Percentiles rank a stretch among this genome's conserved stretches.
Conservation (phyloP, 2,797 vertebrate species). For the Prunella strophiata region DNA sequence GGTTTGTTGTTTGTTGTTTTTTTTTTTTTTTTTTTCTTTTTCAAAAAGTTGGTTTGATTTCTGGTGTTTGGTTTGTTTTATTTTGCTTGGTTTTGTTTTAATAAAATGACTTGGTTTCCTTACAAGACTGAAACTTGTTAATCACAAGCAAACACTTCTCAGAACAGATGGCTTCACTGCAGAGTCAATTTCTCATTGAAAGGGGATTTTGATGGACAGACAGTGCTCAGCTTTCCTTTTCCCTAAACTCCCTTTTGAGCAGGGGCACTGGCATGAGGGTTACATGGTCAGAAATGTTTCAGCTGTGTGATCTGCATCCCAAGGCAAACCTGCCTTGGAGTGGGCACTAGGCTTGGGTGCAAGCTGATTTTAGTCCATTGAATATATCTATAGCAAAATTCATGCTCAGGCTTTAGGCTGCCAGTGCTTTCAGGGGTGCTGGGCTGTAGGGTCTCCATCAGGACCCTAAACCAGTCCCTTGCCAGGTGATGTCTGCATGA, state of each 20-base stretch:
- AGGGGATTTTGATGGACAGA: background rate
- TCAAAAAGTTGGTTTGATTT: background rate
- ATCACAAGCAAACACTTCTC: background rate
- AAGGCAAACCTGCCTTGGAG: background rate
- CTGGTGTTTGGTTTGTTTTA: background rate
- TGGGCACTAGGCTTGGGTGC: background rate
- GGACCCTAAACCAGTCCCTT: background rate
- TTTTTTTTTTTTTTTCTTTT: background rate
- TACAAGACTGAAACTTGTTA: background rate
- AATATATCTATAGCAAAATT: background rate
- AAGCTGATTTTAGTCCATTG: background rate
- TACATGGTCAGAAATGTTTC: rapidly evolving
- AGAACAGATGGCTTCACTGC: background rate
- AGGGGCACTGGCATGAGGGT: background rate
- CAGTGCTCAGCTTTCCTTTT: background rate
- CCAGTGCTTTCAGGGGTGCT: background rate
- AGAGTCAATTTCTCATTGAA: background rate
- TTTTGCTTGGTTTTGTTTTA: background rate
- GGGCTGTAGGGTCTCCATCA: background rate
- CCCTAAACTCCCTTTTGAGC: background rate
- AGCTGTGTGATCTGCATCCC: rapidly evolving
- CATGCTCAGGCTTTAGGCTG: background rate
- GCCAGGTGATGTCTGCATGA: background rate
- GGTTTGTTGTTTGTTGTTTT: no score
- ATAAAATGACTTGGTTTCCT: background rate